phyloP scores from a whole-genome alignment of 1,140 invertebrate genomes.

The Whitmania pigra region DNA sequence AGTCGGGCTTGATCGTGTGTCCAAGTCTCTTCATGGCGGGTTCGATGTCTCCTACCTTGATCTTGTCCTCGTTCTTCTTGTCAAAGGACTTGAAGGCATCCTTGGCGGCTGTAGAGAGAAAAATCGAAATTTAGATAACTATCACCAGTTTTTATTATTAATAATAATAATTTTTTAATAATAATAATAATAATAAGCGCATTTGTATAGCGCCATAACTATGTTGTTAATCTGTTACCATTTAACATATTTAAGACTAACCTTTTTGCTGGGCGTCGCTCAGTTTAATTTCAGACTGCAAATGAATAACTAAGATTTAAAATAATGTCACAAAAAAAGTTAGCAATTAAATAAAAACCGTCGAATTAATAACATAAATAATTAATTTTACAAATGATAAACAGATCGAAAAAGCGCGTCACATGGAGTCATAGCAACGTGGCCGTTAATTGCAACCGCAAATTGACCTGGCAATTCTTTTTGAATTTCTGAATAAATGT shows the following conservation, averaged over 20 bases:
- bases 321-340: neutral
- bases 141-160: neutral
- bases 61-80: slow-evolving; percentile 35
- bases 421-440: too few species aligned
- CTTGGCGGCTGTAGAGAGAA: slow-evolving; percentile 33
- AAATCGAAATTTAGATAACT: neutral
- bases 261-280: slow-evolving; percentile 11
- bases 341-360: neutral
- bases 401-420: neutral
- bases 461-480: too few species aligned
- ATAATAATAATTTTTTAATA: neutral
- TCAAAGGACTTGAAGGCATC: slow-evolving; percentile 38
- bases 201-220: too few species aligned
- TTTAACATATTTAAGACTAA: neutral
- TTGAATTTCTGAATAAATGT: too few species aligned
- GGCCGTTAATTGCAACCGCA: too few species aligned
- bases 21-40: slow-evolving; percentile 37
- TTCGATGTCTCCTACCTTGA: slow-evolving; percentile 27
- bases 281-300: slow-evolving; percentile 2
- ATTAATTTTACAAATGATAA: slow-evolving; percentile 9
- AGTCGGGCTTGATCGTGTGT: slow-evolving; percentile 37
- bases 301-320: neutral
- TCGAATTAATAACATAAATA: neutral
- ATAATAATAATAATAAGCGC: too few species aligned
- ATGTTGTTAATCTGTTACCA: neutral